Percentiles rank a stretch among this genome's conserved stretches.
phyloP scores from a whole-genome alignment of 2,113 vertebrate species.

The Eulemur macaco region DNA sequence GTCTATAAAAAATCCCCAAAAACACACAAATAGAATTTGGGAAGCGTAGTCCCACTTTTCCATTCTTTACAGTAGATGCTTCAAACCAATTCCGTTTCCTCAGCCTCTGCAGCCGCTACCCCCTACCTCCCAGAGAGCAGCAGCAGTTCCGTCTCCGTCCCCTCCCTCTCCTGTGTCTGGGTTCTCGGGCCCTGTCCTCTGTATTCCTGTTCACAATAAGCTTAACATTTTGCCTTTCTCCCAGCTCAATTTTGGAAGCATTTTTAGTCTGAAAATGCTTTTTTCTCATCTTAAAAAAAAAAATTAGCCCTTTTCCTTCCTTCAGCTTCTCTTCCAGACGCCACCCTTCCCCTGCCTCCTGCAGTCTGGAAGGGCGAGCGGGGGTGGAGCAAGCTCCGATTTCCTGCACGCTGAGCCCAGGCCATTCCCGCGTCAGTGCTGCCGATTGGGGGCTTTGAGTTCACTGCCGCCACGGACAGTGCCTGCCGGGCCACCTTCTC shows the following conservation, averaged over 20 bases:
- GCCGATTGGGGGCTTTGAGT: too few species aligned
- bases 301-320: background rate
- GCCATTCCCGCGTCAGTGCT: rapidly evolving
- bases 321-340: background rate
- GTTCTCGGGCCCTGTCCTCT: rapidly evolving
- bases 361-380: background rate
- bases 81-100: background rate
- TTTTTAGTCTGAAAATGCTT: background rate
- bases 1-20: too few species aligned
- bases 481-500: background rate
- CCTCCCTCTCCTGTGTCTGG: too few species aligned
- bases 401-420: background rate
- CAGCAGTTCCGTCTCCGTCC: background rate
- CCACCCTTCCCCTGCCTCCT: too few species aligned
- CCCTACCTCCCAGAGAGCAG: too few species aligned
- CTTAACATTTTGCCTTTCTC: background rate
- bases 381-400: background rate
- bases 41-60: background rate
- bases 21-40: background rate
- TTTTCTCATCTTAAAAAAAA: background rate
- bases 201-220: background rate
- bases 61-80: background rate
- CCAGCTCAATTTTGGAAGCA: background rate
- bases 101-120: background rate
- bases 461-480: background rate